phyloP scores from a whole-genome alignment of 2,888 invertebrate species.

The Macrophya alboannulata region DNA sequence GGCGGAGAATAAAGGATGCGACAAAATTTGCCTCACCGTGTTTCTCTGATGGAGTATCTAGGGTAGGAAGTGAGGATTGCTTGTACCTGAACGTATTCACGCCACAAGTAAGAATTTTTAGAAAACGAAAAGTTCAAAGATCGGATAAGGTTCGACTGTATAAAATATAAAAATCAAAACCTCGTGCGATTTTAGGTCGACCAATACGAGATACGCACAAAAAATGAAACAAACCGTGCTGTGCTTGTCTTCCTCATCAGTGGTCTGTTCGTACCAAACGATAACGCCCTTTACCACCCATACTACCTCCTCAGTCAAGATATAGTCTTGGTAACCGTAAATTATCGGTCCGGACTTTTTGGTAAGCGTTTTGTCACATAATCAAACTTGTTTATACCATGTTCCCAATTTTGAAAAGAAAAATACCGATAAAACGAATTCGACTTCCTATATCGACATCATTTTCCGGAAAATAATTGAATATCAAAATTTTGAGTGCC shows the following conservation, averaged over 20 bases:
- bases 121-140: not conserved
- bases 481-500: not conserved
- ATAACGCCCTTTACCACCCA: conserved; percentile 67
- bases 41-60: not conserved
- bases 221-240: not conserved
- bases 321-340: conserved; percentile 72
- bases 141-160: not conserved
- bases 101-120: conserved; percentile 69
- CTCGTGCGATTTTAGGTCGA: not conserved
- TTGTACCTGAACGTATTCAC: conserved; percentile 74
- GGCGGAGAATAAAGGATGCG: not conserved
- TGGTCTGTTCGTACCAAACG: conserved; percentile 64
- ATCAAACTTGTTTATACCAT: not conserved
- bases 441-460: not conserved
- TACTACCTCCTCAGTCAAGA: conserved; percentile 72
- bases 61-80: conserved; percentile 70
- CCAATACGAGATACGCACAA: not conserved
- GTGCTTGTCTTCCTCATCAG: conserved; percentile 52
- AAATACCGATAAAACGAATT: not conserved
- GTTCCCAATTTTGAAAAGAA: not conserved
- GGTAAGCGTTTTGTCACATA: conserved; percentile 66
- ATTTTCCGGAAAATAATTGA: not conserved
- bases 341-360: conserved; percentile 73
- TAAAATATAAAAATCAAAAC: not conserved
- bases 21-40: conserved; percentile 36